Evolutionary conservation across 2,113 vertebrate species (phyloP).

Genomic region (Ornithorhynchus anatinus): DNA sequence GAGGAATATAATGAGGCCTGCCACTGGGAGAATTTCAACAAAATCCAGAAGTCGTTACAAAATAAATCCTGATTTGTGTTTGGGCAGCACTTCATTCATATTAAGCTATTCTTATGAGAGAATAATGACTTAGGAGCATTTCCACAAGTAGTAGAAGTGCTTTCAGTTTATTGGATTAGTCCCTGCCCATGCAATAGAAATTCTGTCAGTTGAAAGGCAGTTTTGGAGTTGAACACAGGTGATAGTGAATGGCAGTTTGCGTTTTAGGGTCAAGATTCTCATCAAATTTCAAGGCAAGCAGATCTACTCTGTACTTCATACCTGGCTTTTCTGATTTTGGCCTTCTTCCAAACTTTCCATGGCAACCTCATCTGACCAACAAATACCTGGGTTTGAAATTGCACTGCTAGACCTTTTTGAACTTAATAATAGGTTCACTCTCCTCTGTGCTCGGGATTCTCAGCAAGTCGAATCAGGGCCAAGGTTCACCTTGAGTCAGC

Average conservation of each 20-base stretch:
- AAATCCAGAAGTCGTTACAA: no score
- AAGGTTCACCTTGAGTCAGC: not conserved
- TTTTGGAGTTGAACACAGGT: no score
- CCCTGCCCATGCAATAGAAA: no score
- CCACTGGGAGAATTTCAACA: no score
- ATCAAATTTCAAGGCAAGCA: not conserved
- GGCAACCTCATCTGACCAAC: slow-evolving; percentile 28
- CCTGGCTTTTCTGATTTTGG: slow-evolving; percentile 37
- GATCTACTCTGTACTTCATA: slow-evolving; percentile 6
- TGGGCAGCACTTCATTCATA: slow-evolving; percentile 22
- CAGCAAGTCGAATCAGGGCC: slow-evolving; percentile 4
- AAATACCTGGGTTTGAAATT: not conserved
- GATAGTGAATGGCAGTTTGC: no score
- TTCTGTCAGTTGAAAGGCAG: no score
- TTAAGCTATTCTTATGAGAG: slow-evolving; percentile 15
- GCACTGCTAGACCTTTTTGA: not conserved
- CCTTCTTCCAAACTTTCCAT: slow-evolving; percentile 4
- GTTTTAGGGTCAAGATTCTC: not conserved
- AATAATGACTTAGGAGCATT: slow-evolving; percentile 5
- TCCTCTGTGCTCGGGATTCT: not conserved
- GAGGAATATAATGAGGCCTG: no score
- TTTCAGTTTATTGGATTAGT: no score
- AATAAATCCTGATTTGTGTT: no score
- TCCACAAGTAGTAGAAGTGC: no score
- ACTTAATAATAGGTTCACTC: not conserved